A percentile compares a stretch with the other conserved stretches of the same genome.
Conservation (phyloP, 2,113 vertebrate species). For the Camarhynchus parvulus region DNA sequence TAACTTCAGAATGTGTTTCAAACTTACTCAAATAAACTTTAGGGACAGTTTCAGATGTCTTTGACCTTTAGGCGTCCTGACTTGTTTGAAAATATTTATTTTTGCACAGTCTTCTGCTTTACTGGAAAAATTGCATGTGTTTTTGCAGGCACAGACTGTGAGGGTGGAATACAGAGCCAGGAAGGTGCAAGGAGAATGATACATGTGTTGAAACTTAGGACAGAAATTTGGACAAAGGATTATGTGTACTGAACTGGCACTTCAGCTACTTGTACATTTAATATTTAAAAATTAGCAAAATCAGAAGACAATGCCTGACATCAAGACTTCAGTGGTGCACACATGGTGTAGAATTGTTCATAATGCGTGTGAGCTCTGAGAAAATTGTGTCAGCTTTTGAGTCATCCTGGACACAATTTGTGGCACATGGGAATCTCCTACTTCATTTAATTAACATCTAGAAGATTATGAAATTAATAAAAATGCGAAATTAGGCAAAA, state of each 20-base stretch:
- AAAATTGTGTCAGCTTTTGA: neutral
- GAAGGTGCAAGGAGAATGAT: neutral
- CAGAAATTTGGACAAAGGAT: neutral
- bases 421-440: accelerated
- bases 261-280: neutral
- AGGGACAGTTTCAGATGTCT: neutral
- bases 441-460: neutral
- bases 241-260: neutral
- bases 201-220: neutral
- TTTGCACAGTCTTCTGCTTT: neutral
- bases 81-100: neutral
- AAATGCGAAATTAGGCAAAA: neutral
- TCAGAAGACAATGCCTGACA: neutral
- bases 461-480: neutral
- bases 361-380: accelerated
- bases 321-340: neutral
- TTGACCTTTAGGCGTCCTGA: neutral
- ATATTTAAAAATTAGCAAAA: neutral
- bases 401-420: neutral
- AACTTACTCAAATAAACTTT: neutral
- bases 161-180: neutral
- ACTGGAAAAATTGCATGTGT: neutral
- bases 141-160: neutral
- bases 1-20: neutral
- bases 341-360: neutral